Evolutionary conservation across 2,113 vertebrate genomes (phyloP).

Genomic region (Mungos mungo): DNA sequence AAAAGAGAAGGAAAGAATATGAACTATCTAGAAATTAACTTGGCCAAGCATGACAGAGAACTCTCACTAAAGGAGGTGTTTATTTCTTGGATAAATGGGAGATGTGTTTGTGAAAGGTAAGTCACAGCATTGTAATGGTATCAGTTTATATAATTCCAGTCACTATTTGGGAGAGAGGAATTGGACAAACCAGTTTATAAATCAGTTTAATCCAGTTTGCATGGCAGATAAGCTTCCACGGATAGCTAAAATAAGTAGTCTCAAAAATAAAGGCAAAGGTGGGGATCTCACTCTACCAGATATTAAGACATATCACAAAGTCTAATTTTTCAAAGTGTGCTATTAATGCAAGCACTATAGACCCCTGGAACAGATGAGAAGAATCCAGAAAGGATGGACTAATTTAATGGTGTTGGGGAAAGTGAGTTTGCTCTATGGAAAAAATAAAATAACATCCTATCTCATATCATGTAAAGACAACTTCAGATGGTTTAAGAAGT

Average conservation of each 20-base stretch:
- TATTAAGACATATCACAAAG: not conserved
- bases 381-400: not conserved
- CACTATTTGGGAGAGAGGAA: not conserved
- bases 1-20: not conserved
- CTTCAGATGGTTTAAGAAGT: not conserved
- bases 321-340: not conserved
- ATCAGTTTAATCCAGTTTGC: not conserved
- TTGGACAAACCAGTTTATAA: not conserved
- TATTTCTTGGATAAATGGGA: not conserved
- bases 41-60: not conserved
- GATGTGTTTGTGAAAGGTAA: not conserved
- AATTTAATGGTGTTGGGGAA: not conserved
- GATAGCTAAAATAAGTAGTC: not conserved
- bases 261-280: not conserved
- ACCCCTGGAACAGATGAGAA: not conserved
- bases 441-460: not conserved
- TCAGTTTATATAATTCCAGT: not conserved
- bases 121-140: not conserved
- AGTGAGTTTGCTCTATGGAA: not conserved
- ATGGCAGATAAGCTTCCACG: not conserved
- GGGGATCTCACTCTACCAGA: not conserved
- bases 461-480: not conserved
- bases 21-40: not conserved
- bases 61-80: not conserved
- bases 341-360: not conserved